Conservation (phyloP, 2,113 vertebrate species). For the Nyctibius bracteatus region DNA sequence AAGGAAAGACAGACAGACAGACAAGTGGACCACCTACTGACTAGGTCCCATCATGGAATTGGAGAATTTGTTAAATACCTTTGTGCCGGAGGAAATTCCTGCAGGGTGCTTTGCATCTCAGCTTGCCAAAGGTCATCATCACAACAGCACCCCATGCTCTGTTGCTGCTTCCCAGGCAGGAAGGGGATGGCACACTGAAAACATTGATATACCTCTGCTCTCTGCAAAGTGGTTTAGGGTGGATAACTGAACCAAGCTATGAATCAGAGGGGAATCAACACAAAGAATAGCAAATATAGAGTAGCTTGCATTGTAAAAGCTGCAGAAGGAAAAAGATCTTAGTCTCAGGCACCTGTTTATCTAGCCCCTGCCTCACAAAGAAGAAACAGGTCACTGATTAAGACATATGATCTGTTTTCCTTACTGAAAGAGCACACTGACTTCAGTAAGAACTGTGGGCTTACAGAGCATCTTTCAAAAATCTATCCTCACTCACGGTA, state of each 20-base stretch:
- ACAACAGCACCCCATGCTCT: not conserved
- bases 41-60: constrained; percentile 3
- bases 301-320: not conserved
- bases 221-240: not conserved
- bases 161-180: not conserved
- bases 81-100: constrained; percentile 27
- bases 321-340: not conserved
- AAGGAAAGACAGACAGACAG: constrained; percentile 17
- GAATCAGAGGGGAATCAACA: not conserved
- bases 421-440: not conserved
- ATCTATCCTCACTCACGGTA: not conserved
- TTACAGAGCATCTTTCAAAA: not conserved
- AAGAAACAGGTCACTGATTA: not conserved
- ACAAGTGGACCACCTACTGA: constrained; percentile 37
- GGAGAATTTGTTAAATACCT: constrained; percentile 42
- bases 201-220: not conserved
- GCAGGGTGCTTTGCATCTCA: constrained; percentile 12
- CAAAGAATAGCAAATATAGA: not conserved
- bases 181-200: constrained; percentile 12
- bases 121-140: constrained; percentile 50
- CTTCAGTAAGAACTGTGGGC: not conserved
- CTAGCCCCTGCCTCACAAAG: not conserved
- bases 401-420: not conserved
- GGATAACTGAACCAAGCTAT: not conserved
- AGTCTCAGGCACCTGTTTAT: not conserved